Percentiles rank a stretch among this genome's conserved stretches.
Evolutionary conservation across 2,113 vertebrate species (phyloP).

Genomic region (Todiramphus saurophagus): DNA sequence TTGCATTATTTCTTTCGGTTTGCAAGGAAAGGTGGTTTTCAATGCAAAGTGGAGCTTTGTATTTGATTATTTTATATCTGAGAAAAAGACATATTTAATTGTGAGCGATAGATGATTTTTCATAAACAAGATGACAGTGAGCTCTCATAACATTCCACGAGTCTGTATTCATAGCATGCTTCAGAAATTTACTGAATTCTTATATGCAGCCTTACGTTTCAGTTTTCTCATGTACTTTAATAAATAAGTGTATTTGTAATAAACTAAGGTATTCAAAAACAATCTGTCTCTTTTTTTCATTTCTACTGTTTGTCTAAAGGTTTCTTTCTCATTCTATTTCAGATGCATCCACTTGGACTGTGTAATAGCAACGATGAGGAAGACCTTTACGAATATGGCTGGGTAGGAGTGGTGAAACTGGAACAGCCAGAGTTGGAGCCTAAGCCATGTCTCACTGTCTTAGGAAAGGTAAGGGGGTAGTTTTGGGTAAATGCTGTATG

Average conservation of each 20-base stretch:
- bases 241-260: not conserved
- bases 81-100: not conserved
- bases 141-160: not conserved
- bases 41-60: not conserved
- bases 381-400: constrained; percentile 96
- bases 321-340: constrained; percentile 40
- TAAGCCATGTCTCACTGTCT: constrained; percentile 93
- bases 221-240: not conserved
- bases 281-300: not conserved
- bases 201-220: not conserved
- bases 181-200: not conserved
- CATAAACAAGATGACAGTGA: not conserved
- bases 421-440: constrained; percentile 96
- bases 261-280: not conserved
- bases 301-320: not conserved
- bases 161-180: not conserved
- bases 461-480: constrained; percentile 87
- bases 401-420: constrained; percentile 99
- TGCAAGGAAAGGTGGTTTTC: not conserved
- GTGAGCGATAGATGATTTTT: not conserved
- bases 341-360: constrained; percentile 98
- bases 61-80: not conserved
- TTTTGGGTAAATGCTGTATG: not conserved
- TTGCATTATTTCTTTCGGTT: not conserved
- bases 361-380: constrained; percentile 98